Evolutionary conservation across 2,797 vertebrate genomes (phyloP).

Genomic region (Streptopelia turtur): DNA sequence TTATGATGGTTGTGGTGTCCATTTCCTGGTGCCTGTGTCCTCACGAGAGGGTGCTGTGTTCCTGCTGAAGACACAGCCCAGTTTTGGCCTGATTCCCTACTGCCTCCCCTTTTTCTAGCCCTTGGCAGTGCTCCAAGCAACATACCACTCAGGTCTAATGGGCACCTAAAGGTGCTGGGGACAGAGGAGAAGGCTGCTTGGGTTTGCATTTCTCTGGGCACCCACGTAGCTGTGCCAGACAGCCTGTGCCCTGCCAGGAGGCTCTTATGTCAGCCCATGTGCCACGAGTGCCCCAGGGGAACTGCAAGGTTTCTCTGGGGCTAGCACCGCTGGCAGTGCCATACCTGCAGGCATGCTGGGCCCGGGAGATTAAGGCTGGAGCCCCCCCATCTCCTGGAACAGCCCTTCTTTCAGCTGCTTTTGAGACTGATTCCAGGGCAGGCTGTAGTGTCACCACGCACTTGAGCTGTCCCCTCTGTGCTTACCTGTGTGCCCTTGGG

Average conservation of each 20-base stretch:
- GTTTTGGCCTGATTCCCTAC: background rate
- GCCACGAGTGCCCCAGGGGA: rapidly evolving
- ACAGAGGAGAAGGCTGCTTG: background rate
- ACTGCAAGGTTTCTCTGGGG: background rate
- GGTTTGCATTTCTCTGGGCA: background rate
- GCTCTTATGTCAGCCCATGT: background rate
- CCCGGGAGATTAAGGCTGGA: background rate
- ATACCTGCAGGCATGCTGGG: background rate
- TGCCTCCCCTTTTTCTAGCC: background rate
- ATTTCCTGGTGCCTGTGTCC: background rate
- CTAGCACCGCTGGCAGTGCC: background rate
- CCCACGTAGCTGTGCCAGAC: background rate
- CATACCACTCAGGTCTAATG: background rate
- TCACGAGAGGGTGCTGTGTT: constrained; percentile 26
- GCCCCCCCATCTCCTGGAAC: background rate
- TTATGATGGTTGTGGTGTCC: background rate
- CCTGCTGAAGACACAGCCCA: rapidly evolving
- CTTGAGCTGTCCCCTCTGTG: background rate
- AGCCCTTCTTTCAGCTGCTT: background rate
- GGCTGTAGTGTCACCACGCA: background rate
- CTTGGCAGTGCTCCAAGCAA: background rate
- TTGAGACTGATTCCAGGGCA: background rate
- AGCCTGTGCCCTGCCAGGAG: background rate
- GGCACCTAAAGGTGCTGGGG: background rate
- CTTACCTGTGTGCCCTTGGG: background rate